These are phyloP conservation scores for Indicator maculatus DNA, from an alignment of 2,113 vertebrate species.

Conservation along the genomic window DNA sequence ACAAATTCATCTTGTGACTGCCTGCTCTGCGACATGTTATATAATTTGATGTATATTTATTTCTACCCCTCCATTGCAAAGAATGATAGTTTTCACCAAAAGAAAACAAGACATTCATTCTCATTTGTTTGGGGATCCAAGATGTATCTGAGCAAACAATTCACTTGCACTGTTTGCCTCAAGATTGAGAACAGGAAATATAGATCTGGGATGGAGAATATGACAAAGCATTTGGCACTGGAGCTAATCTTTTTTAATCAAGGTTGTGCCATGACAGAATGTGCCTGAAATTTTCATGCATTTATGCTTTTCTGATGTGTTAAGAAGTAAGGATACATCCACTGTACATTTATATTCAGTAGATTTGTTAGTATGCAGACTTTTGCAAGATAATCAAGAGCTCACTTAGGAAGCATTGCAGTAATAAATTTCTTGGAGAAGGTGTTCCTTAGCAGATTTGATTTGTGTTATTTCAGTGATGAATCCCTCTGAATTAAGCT, in stretches of 20 bases:
- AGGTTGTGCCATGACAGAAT: not conserved
- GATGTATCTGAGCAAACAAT: slow-evolving; percentile 11
- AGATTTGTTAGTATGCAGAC: slow-evolving; percentile 47
- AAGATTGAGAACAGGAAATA: slow-evolving; percentile 43
- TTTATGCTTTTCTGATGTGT: slow-evolving; percentile 43
- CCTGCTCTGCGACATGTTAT: slow-evolving; percentile 19
- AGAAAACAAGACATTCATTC: slow-evolving; percentile 43
- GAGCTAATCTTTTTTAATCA: not conserved
- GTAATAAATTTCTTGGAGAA: slow-evolving; percentile 50
- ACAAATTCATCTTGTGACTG: slow-evolving; percentile 56
- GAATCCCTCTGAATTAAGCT: slow-evolving; percentile 38
- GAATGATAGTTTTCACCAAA: slow-evolving; percentile 42
- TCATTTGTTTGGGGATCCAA: slow-evolving; percentile 35
- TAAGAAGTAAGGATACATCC: slow-evolving; percentile 20
- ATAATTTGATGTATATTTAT: slow-evolving; percentile 61
- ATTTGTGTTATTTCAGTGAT: slow-evolving; percentile 39
- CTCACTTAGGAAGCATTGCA: not conserved
- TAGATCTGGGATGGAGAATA: not conserved
- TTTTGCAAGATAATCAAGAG: slow-evolving; percentile 51
- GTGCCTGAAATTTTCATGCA: slow-evolving; percentile 11
- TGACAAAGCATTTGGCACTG: not conserved
- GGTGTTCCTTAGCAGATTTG: slow-evolving; percentile 44
- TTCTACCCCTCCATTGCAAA: slow-evolving; percentile 59
- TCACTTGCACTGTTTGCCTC: slow-evolving; percentile 11
- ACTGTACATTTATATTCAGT: slow-evolving; percentile 33